Evolutionary conservation across 2,797 vertebrate genomes (phyloP).

Genomic region (Pangasius krempfi): DNA sequence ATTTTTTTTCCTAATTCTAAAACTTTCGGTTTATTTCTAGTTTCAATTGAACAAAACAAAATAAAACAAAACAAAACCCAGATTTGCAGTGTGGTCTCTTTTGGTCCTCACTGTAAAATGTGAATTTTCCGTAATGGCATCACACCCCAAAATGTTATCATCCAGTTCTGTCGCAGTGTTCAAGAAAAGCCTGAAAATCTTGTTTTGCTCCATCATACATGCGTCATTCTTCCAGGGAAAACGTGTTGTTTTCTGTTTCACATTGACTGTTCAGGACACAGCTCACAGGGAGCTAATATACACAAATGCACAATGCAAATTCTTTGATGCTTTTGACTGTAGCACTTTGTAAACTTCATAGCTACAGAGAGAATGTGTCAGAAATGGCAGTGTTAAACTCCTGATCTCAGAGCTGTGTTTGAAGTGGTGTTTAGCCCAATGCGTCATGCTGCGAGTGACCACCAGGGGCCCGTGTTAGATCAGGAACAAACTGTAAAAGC

Average conservation of each 20-base stretch:
- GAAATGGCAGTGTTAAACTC: not conserved
- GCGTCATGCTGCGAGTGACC: conserved; percentile 19
- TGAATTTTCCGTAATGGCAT: not conserved
- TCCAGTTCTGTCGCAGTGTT: not conserved
- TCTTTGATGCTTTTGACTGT: not conserved
- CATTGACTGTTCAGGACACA: not conserved
- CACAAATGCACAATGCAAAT: not conserved
- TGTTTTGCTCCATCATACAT: not conserved
- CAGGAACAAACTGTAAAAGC: conserved; percentile 33
- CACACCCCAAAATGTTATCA: conserved; percentile 2
- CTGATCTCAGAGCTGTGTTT: not conserved
- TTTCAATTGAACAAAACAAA: not conserved
- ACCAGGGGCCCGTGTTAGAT: conserved; percentile 54
- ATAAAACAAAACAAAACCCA: not conserved
- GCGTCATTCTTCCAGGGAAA: not conserved
- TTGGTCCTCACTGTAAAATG: too few relatives aligned
- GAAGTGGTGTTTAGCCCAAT: not conserved
- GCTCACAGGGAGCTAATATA: not conserved
- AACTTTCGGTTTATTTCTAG: not conserved
- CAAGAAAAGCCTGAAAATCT: not conserved
- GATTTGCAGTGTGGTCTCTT: not conserved
- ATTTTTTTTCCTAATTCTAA: not conserved
- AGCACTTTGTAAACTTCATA: not conserved
- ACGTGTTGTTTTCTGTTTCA: not conserved
- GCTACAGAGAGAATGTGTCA: not conserved